Evolutionary conservation across 2,888 invertebrate genomes (phyloP), one percentile per base, ranked within the genome.

Genomic region (Thelaira solivaga): DNA sequence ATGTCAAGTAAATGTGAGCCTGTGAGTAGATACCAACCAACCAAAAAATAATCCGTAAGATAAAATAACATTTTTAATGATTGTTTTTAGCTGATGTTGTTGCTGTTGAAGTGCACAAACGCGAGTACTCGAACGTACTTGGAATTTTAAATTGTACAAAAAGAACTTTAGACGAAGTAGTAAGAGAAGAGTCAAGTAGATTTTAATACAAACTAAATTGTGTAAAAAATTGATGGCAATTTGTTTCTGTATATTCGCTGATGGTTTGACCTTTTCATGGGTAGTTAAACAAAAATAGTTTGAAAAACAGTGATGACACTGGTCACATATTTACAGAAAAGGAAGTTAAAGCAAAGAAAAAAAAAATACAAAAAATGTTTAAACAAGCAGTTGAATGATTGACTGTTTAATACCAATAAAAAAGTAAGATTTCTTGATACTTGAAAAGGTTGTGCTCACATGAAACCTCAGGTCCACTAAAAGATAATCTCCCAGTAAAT

Each of bases 231-330:
- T 59, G 49, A 26, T 16, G 29, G 29, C 18, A 22, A 74, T 43
- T 55, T 13, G 31, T 53, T 20, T 11, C 29, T 59, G 29, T 39
- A 29, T 41, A 31, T 41, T 41, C 31, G 34, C 43, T 72, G 29
- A 51, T 31, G 29, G 67, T 75, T 68, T 75, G 61, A 75, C 74
- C 74, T 75, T 75, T 75, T 75, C 45, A 8, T 68, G 41, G 65
- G 34, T 59, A 16, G 29, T 51, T 31, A 51, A 31, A 22, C 8
- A 5, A 39, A 18, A 43, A 36, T 36, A 39, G 34, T 26, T 43
- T 24, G 34, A 59, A 16, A 64, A 64, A 62, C 39, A 45, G 13
- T 61, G 59, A 67, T 39, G 51, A 74, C 47, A 20, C 45, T 57
- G 74, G 74, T 53, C 67, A 61, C 45, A 36, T 43, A 22, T 64